Percentiles rank a stretch among this genome's conserved stretches.
Conservation (phyloP, 2,888 invertebrate species). For the Plebejus argus region DNA sequence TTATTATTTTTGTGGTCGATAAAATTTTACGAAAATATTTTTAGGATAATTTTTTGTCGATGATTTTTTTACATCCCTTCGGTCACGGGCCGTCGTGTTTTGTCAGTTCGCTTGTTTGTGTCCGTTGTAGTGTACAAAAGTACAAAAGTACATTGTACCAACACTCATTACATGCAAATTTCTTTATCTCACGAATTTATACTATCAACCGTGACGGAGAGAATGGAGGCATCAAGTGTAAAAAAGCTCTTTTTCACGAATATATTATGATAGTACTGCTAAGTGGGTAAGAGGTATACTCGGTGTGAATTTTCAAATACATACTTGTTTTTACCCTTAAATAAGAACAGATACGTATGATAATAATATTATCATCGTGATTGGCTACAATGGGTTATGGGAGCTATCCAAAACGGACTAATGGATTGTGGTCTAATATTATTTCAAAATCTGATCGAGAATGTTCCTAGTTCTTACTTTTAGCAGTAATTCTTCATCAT, state of each 20-base stretch:
- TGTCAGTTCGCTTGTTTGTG: conserved; percentile 15
- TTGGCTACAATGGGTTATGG: no score
- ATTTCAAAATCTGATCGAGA: no score
- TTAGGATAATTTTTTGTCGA: not conserved
- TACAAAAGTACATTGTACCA: not conserved
- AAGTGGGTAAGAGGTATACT: not conserved
- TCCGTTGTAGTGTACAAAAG: conserved; percentile 10
- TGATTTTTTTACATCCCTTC: not conserved
- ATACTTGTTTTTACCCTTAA: not conserved
- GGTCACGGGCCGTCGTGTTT: conserved; percentile 16
- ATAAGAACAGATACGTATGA: not conserved
- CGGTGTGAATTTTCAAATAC: not conserved
- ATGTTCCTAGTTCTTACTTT: no score
- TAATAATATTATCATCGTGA: no score
- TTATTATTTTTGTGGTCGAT: not conserved
- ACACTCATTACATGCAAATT: conserved; percentile 22
- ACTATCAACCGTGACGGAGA: conserved; percentile 17
- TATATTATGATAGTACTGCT: not conserved
- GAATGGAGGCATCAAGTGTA: conserved; percentile 3
- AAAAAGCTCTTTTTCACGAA: not conserved
- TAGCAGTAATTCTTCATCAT: no score
- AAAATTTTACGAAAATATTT: not conserved
- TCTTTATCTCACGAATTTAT: conserved; percentile 20
- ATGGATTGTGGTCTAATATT: no score
- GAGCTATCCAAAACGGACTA: no score